Conservation (phyloP, 2,797 vertebrate genomes). For the Myripristis jacobus region DNA sequence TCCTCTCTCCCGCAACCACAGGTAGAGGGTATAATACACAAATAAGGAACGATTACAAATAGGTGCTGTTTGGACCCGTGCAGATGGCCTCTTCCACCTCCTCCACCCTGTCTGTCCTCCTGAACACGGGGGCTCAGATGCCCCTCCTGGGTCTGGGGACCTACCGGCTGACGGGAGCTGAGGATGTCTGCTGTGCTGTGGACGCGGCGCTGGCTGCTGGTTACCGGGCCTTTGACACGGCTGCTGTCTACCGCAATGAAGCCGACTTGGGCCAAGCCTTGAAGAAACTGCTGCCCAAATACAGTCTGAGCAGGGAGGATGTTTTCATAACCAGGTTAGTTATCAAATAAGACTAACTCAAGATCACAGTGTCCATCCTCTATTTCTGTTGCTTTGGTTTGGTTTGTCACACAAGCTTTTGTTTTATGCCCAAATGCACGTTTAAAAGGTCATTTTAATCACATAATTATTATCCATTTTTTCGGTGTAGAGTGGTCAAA, state of each 20-base stretch:
- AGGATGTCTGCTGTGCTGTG: slow-evolving; percentile 72
- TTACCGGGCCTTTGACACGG: slow-evolving; percentile 88
- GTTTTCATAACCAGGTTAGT: slow-evolving; percentile 84
- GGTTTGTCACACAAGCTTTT: too few species aligned
- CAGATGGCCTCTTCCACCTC: slow-evolving; percentile 47
- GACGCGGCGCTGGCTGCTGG: slow-evolving; percentile 84
- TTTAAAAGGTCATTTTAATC: too few species aligned
- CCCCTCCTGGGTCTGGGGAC: slow-evolving; percentile 87
- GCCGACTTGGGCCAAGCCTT: slow-evolving; percentile 80
- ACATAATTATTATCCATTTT: too few species aligned
- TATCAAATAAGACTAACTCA: neutral
- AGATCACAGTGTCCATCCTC: too few species aligned
- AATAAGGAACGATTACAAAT: neutral
- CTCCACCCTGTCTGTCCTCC: slow-evolving; percentile 48
- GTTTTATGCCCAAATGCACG: too few species aligned
- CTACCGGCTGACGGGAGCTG: slow-evolving; percentile 76
- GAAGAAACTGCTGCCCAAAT: slow-evolving; percentile 80
- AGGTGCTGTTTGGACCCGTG: neutral
- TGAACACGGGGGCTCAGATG: slow-evolving; percentile 83
- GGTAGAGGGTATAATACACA: neutral
- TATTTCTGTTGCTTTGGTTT: too few species aligned
- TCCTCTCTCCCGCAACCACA: too few species aligned
- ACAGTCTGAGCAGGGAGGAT: slow-evolving; percentile 80
- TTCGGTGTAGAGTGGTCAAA: too few species aligned
- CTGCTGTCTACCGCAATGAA: slow-evolving; percentile 86